Evolutionary conservation across 2,888 invertebrate genomes (phyloP).

Genomic region (Aquatica leii): DNA sequence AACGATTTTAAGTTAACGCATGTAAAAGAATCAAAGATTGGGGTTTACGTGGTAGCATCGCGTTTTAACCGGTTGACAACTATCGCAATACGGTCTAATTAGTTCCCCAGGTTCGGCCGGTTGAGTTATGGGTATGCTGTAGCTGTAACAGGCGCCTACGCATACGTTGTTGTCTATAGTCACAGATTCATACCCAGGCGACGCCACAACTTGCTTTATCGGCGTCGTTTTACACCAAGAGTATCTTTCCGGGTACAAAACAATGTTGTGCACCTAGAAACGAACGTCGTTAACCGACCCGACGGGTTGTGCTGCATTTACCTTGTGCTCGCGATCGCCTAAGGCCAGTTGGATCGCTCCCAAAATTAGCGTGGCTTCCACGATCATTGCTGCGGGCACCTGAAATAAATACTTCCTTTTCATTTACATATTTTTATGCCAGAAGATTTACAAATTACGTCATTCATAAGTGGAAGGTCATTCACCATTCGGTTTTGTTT

Average conservation of each 20-base stretch:
- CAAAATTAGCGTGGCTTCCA: slow-evolving; percentile 38
- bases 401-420: slow-evolving; percentile 41
- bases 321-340: slow-evolving; percentile 52
- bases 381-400: slow-evolving; percentile 35
- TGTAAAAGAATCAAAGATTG: background rate
- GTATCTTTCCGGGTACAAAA: slow-evolving; percentile 73
- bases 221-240: slow-evolving; percentile 76
- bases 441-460: slow-evolving; percentile 31
- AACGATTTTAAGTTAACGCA: no score
- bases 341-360: slow-evolving; percentile 39
- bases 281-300: background rate
- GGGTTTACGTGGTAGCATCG: slow-evolving; percentile 71
- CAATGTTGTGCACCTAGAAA: slow-evolving; percentile 72
- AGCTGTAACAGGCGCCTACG: slow-evolving; percentile 76
- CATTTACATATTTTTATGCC: slow-evolving; percentile 26
- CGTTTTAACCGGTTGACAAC: slow-evolving; percentile 71
- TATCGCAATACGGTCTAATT: slow-evolving; percentile 73
- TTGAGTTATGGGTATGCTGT: slow-evolving; percentile 73
- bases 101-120: slow-evolving; percentile 73
- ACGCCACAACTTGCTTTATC: slow-evolving; percentile 73
- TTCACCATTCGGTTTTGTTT: slow-evolving; percentile 19
- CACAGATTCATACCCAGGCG: slow-evolving; percentile 69
- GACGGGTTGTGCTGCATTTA: slow-evolving; percentile 20
- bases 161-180: slow-evolving; percentile 76
- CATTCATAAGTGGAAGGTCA: slow-evolving; percentile 35